These are phyloP conservation scores for Phalacrocorax pelagicus DNA, from an alignment of 2,113 vertebrate species.

Conservation along the genomic window DNA sequence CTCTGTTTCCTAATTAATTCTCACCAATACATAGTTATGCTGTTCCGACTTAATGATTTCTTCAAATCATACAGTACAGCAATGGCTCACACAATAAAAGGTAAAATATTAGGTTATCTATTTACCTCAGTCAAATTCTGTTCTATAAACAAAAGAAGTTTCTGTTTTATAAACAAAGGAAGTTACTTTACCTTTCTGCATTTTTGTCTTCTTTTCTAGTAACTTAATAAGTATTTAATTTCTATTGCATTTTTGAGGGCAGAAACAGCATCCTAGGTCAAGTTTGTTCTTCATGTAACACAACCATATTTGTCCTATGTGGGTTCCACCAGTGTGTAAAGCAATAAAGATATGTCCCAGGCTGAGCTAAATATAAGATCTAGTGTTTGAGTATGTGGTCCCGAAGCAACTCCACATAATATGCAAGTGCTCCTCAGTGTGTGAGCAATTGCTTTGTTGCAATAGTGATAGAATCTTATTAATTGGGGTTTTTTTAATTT, in stretches of 20 bases:
- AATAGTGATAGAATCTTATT: neutral
- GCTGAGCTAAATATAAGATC: neutral
- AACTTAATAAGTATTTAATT: accelerated
- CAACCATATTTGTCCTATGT: neutral
- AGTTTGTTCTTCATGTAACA: neutral
- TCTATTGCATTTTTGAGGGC: neutral
- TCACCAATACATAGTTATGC: neutral
- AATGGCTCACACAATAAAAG: neutral
- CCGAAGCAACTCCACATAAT: neutral
- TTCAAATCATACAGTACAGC: neutral
- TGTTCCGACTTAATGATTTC: neutral
- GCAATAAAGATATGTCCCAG: neutral
- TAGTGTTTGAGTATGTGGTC: neutral
- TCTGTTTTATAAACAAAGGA: neutral
- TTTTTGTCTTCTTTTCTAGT: neutral
- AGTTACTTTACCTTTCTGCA: neutral
- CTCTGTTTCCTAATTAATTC: neutral
- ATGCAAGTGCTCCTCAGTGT: neutral
- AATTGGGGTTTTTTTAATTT: neutral
- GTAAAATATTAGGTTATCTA: neutral
- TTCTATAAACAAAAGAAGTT: neutral
- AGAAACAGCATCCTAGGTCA: neutral
- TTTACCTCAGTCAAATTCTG: neutral
- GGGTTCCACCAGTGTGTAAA: neutral
- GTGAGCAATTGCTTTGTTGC: neutral